Base-by-base conservation (phyloP, 2,888 invertebrate genomes). In the Thereva unica region DNA sequence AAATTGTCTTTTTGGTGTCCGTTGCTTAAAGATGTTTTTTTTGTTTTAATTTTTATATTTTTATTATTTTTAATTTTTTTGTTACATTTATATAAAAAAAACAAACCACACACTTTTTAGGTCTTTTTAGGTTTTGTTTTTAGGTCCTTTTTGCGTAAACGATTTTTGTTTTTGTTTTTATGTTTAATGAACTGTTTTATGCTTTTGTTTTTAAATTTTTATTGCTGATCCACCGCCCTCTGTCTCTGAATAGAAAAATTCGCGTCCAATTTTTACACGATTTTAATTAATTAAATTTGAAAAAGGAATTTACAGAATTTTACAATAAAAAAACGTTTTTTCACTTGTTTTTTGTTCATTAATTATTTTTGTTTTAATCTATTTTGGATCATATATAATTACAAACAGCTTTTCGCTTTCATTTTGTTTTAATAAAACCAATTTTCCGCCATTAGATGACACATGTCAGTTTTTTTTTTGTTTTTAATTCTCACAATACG, bases 371-470 rank as follows among this genome's bases (percentile, higher is more conserved):
- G 1, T 23, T n/a, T 23, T 23, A 23, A 23, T 23, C 23, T 23
- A 23, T 23, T 23, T 23, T 23, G 23, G 23, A 23, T 23, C 23
- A 23, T 23, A 23, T 23, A 23, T 23, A 23, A 23, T 23, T 23
- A 23, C 23, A 23, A 23, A 23, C 23, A 23, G 23, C 10, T 47
- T n/a, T n/a, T 42, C 42, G 2, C n/a, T 42, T 42, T 42, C 42
- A 9, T 42, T 42, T n/a, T 42, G 7, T 37, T 50, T 47, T 40
- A 61, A 50, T 61, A 41, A 50, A 49, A 50, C 40, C 35, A 38
- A 12, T 40, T 61, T 50, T 49, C 23, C 5, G 56, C 38, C 61
- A 61, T 41, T 61, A 41, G n/a, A 61, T 61, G 49, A 61, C 50
- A 41, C 41, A 50, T 50, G 34, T 50, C 50, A 34, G 12, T 61